Percentiles rank a stretch among this genome's conserved stretches.
These are phyloP conservation scores for Drosophila maculinotata DNA, from an alignment of 2,888 invertebrate species.

Conservation along the genomic window DNA sequence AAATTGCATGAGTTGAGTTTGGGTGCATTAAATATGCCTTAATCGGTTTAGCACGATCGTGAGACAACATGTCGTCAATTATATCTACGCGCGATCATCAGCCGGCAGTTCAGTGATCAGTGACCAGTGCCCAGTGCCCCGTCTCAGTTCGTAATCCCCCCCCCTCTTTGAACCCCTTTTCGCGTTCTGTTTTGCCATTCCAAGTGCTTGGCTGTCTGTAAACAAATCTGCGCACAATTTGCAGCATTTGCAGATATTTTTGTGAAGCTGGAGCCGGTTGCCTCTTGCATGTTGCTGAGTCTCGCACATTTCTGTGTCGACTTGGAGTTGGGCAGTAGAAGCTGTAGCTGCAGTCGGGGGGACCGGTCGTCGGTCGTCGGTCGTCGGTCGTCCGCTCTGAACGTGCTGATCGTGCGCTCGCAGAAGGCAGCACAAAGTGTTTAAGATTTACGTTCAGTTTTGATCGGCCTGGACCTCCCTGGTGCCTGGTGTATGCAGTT, in stretches of 20 bases:
- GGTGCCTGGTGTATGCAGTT: slow-evolving; percentile 81
- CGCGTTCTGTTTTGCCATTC: slow-evolving; percentile 37
- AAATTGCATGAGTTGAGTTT: not conserved
- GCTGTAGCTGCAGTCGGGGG: too few relatives aligned
- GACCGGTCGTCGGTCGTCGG: slow-evolving; percentile 11
- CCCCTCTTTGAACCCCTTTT: not conserved
- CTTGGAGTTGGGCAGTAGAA: too few relatives aligned
- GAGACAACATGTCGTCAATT: slow-evolving; percentile 84
- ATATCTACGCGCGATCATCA: slow-evolving; percentile 81
- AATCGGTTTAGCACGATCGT: slow-evolving; percentile 83
- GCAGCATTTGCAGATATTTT: slow-evolving; percentile 77
- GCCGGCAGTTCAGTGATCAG: slow-evolving; percentile 40
- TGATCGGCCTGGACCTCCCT: slow-evolving; percentile 83
- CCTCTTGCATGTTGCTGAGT: slow-evolving; percentile 18
- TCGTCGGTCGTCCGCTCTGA: slow-evolving; percentile 48
- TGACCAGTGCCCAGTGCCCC: slow-evolving; percentile 8
- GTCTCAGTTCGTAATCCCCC: not conserved
- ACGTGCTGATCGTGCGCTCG: slow-evolving; percentile 83
- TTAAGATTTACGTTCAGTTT: slow-evolving; percentile 83
- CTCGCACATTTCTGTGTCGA: slow-evolving; percentile 62
- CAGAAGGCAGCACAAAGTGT: slow-evolving; percentile 55
- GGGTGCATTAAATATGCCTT: slow-evolving; percentile 73
- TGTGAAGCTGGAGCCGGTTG: slow-evolving; percentile 4
- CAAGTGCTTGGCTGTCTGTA: slow-evolving; percentile 62
- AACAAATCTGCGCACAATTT: slow-evolving; percentile 78